Evolutionary conservation across 2,888 invertebrate species (phyloP), one percentile per base, ranked within the genome.

Genomic region (Diplazon laetatorius): DNA sequence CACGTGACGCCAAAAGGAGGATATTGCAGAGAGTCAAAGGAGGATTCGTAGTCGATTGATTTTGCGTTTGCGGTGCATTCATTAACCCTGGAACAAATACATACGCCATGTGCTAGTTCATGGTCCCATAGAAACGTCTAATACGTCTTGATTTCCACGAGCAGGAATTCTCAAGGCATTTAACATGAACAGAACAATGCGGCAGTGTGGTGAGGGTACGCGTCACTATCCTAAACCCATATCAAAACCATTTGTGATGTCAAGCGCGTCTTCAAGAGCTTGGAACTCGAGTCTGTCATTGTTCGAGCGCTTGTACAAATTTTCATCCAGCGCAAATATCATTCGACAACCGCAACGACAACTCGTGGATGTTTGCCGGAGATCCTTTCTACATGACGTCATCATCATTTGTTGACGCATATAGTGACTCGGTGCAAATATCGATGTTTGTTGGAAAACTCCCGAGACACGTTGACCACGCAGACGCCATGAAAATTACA

Each of bases 151-250:
- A 50, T 22, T 50, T 50, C n/a, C 25, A 52, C 30, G n/a, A 52
- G 14, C n/a, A 14, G n/a, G 14, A 30, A 52, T 25, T 9, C 50
- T 5, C 14, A 14, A 25, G 12, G 52, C 0, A n/a, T 25, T 25
- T 14, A 5, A 52, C 14, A 25, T 52, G 14, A 52, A 52, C 25
- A 8, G 52, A 52, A 52, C 52, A 52, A 52, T 52, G 52, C 14
- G 6, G 3, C 22, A 10, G 20, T 22, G 18, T 50, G 50, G n/a
- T 14, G 14, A 52, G 8, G 14, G 25, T 52, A 8, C 25, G 30
- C 52, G 25, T 12, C 25, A 8, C 25, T 25, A 14, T 52, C 52
- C 14, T 30, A 25, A 52, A 52, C 25, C 14, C 52, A 22, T 14
- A 52, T 52, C 30, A 52, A 52, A 22, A 25, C 30, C n/a, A 14